These are phyloP conservation scores for Myopa testacea DNA, from an alignment of 2,888 invertebrate species.

Conservation along the genomic window DNA sequence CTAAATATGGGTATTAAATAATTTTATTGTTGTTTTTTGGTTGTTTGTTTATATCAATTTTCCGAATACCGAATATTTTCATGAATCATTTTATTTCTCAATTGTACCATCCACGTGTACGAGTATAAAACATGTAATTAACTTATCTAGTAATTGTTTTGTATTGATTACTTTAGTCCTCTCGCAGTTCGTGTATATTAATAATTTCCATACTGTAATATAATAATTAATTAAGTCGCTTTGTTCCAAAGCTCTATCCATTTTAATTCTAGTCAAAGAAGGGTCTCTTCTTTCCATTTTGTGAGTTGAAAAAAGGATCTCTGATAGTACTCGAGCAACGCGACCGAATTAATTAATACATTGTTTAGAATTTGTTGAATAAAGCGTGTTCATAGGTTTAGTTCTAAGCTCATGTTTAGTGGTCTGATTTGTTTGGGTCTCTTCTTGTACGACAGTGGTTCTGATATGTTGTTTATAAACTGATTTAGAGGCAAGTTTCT, in stretches of 20 bases:
- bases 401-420: constrained; percentile 35
- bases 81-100: too few species aligned
- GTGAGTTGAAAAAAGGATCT: not conserved
- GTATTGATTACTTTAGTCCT: too few species aligned
- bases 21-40: too few species aligned
- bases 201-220: not conserved
- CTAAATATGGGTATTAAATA: too few species aligned
- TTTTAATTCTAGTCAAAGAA: not conserved
- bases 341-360: not conserved
- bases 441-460: constrained; percentile 22
- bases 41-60: too few species aligned
- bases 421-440: constrained; percentile 24
- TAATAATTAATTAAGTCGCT: too few species aligned
- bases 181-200: constrained; percentile 1
- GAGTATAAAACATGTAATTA: constrained; percentile 20
- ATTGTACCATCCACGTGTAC: constrained; percentile 40
- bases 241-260: not conserved
- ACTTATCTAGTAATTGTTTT: not conserved
- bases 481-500: not conserved
- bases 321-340: not conserved
- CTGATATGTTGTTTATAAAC: constrained; percentile 27
- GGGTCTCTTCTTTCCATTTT: not conserved
- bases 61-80: too few species aligned
- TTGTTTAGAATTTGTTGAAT: constrained; percentile 22
- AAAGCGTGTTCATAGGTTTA: constrained; percentile 28